Percentiles rank a stretch among this genome's conserved stretches.
phyloP scores from a whole-genome alignment of 2,113 vertebrate genomes.

The Leucoraja erinaceus region DNA sequence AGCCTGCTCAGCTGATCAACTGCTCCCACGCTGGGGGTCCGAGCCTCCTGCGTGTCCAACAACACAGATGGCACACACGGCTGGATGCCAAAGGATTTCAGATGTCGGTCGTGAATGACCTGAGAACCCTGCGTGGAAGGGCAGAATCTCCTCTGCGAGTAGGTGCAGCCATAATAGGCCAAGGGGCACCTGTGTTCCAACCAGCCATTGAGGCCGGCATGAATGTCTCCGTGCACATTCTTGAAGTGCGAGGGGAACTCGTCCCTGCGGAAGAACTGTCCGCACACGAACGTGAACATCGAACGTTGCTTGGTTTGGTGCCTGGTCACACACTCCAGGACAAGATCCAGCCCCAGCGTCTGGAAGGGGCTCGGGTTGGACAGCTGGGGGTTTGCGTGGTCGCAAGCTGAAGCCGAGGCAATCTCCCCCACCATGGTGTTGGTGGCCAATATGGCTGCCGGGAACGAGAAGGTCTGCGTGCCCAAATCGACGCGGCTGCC shows the following conservation, averaged over 20 bases:
- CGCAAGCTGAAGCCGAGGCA: constrained; percentile 90
- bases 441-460: constrained; percentile 85
- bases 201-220: constrained; percentile 94
- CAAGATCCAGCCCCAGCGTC: constrained; percentile 83
- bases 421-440: constrained; percentile 95
- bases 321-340: constrained; percentile 83
- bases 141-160: constrained; percentile 87
- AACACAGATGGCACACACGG: constrained; percentile 62
- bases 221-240: constrained; percentile 94
- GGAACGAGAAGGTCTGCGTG: constrained; percentile 92
- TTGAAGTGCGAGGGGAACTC: constrained; percentile 95
- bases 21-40: constrained; percentile 52
- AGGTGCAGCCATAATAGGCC: constrained; percentile 93
- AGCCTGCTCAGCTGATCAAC: constrained; percentile 79
- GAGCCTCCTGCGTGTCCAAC: constrained; percentile 57
- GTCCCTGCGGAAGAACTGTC: constrained; percentile 88
- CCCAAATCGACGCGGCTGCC: constrained; percentile 78
- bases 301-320: constrained; percentile 97
- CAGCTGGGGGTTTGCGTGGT: constrained; percentile 87
- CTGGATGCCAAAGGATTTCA: constrained; percentile 86
- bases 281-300: constrained; percentile 95
- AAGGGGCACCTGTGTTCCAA: constrained; percentile 95
- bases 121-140: constrained; percentile 75
- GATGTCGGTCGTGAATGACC: constrained; percentile 82
- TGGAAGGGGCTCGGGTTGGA: constrained; percentile 91